Base-by-base conservation (phyloP, 2,797 vertebrate genomes). In the Sebastes variabilis region DNA sequence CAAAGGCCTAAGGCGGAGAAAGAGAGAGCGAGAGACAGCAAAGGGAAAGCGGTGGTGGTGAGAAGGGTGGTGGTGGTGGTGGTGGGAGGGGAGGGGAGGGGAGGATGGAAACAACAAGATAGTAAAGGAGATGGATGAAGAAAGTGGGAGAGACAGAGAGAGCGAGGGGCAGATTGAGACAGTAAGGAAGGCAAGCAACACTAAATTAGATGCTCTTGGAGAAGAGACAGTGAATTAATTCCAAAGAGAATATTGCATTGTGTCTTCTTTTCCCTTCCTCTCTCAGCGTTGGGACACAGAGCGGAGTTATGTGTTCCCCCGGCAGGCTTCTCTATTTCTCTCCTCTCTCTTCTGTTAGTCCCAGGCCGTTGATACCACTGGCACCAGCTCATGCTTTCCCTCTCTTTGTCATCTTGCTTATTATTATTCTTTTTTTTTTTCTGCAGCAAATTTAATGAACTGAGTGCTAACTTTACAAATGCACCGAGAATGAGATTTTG, bases 231-330 rank as follows among this genome's bases (percentile, higher is more conserved):
- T 89, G 89, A 89, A 94, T 95, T 93, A 94, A 96, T 96, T 95
- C 94, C 92, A 94, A 90, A 93, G 92, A 95, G 94, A 95, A 95
- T 93, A 94, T 94, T 93, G 89, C 88, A 91, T 93, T 93, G 88
- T 92, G 54, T 92, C 88, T 84, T 93, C 82, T 86, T 79, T 86
- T 81, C 64, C 60, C 65, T 70, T 90, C 75, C 69, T 85, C 80
- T 86, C 85, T 65, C 58, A 87, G 91, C 88, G 34, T 2, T 81
- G 88, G 90, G 90, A 94, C 84, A 83, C 75, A 20, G 73, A 77
- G 81, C 27, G 6, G 6, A 92, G 91, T 92, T 91, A 83, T 92
- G 80, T 88, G 79, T 87, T 89, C 83, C 91, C 90, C 82, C 76
- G 82, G 75, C 87, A 92, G 90, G 73, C 88, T 81, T 79, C 81